Evolutionary conservation across 2,113 vertebrate species (phyloP).

Genomic region (Microcebus griseorufus): DNA sequence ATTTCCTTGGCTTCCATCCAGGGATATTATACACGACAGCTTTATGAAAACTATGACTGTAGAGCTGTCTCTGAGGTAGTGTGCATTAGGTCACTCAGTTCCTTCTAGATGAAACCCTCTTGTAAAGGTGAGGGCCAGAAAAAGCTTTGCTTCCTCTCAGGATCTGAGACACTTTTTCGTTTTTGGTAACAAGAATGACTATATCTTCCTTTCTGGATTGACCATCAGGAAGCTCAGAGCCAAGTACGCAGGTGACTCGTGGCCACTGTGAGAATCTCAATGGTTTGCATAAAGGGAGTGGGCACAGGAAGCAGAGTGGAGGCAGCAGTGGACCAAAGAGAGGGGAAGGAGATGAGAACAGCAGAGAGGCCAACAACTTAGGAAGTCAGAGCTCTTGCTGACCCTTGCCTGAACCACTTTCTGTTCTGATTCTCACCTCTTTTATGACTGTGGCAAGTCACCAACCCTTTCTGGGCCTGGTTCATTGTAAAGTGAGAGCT

Average conservation of each 20-base stretch:
- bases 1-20: constrained; percentile 70
- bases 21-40: constrained; percentile 60
- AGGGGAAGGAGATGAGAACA: background rate
- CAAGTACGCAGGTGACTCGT: background rate
- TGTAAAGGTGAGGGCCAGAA: background rate
- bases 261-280: background rate
- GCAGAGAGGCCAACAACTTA: background rate
- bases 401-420: fast-evolving
- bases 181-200: background rate
- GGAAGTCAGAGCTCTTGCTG: background rate
- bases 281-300: background rate
- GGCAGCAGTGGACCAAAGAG: background rate
- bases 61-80: constrained; percentile 56
- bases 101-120: background rate
- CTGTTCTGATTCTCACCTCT: background rate
- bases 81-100: constrained; percentile 27
- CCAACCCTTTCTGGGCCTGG: background rate
- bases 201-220: background rate
- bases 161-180: background rate
- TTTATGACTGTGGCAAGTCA: background rate
- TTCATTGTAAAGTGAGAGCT: background rate
- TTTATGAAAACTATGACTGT: constrained; percentile 60
- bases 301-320: background rate
- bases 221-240: background rate
- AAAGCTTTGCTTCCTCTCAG: background rate